Base-by-base conservation (phyloP, 1,140 invertebrate species). In the Palaemon carinicauda region DNA sequence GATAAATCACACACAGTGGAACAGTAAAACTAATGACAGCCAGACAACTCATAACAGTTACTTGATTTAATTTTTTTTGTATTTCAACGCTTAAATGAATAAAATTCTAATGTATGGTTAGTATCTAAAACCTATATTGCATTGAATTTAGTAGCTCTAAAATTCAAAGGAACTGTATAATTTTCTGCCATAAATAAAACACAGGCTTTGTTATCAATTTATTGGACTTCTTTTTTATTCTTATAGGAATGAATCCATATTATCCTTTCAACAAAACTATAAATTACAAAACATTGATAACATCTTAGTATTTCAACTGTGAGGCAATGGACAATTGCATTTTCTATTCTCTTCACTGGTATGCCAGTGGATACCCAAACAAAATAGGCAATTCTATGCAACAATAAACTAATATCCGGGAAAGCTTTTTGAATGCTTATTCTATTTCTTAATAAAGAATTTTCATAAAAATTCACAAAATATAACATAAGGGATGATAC, bases 221-320 rank as follows among this genome's bases (percentile, higher is more conserved):
- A 86, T 86, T 86, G 77, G 84, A 80, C 52, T 86, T 86, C 71
- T 82, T 69, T 82, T 86, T 77, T 86, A 80, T 86, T 80, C 69
- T 86, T 65, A 65, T 86, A 80, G 84, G 84, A 86, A 86, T 86
- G 84, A 86, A 86, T 86, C 78, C 84, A 80, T 80, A 80, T 50
- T 82, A 74, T 82, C 53, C 78, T 80, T 86, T 86, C 74, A 86
- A 86, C 83, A 86, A 86, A 86, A 86, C 78, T 80, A 86, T 86
- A 86, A 86, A 86, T 86, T 80, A 86, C 77, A 86, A 86, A 86
- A 86, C 84, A 86, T 86, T 78, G 51, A 86, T 86, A 86, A 86
- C 84, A 86, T 86, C 51, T 65, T 84, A 78, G 31, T 82, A 82
- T 86, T 80, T 80, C 71, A 71, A 24, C 27, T 78, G 74, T 73